Base-by-base conservation (phyloP, 2,797 vertebrate species). In the Gambelia wislizenii region DNA sequence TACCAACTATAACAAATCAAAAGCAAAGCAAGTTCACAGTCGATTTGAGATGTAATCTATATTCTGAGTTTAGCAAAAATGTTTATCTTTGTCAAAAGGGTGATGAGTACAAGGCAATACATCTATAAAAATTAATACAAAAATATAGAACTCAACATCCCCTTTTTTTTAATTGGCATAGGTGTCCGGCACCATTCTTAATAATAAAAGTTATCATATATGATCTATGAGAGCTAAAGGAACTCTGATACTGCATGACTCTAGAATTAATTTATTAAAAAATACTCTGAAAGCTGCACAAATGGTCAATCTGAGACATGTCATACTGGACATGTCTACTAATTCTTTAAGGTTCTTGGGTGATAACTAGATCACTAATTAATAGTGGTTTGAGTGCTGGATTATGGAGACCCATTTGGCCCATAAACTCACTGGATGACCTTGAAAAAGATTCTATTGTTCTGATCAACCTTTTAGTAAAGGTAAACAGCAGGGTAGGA, bases 1-100 rank as follows among this genome's bases (percentile, higher is more conserved):
- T 92, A 99, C 98, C 94, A 98, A 99, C 72, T 98, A 98, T 96
- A 99, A 99, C 97, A 98, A 98, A 95, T 94, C 98, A 94, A 99
- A 98, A 91, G 95, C 97, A 89, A 99, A 97, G 93, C 97, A 98
- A 16, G 96, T 99, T 59, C 98, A 98, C 95, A 99, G 98, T 89
- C 98, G 98, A 87, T 99, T 99, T 0, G 98, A 99, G 92, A 97
- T 98, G 70, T 98, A 96, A 96, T 39, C 85, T n/a, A 33, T 79
- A 80, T 80, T 67, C 39, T 56, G 10, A 2, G 13, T 72, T 87
- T 70, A 0, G 0, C 22, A 54, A 30, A 42, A 54, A 52, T 67
- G 80, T 86, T 77, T 36, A 42, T 89, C 78, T 85, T 13, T 6
- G 76, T 90, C 85, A 79, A 74, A 80, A 54, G 39, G 39, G 6